Base-by-base conservation (phyloP, 2,113 vertebrate genomes). In the Vicugna pacos region DNA sequence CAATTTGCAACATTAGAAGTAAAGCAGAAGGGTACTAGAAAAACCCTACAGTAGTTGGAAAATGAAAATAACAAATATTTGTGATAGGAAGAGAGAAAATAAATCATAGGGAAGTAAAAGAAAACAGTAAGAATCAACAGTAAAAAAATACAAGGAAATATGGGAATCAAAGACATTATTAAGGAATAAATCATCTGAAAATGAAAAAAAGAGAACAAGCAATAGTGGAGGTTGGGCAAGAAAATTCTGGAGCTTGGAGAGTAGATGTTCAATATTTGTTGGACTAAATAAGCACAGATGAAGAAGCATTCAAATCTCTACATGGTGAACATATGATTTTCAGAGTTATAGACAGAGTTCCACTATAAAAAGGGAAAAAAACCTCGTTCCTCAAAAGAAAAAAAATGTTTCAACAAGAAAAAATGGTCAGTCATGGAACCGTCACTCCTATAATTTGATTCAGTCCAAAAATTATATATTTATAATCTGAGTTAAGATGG, bases 101-200 rank as follows among this genome's bases (percentile, higher is more conserved):
- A 80, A 75, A 58, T 58, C 3, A 0, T 58, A 76, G 35, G n/a
- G 15, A 95, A 93, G 0, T 69, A 0, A 54, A 75, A 96, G 0
- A 69, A 96, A 26, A 85, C 24, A 35, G 79, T 35, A 52, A 76
- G 77, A 64, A 52, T 12, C 28, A 75, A 20, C n/a, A 93, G 15
- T 52, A 76, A 94, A 13, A 35, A 91, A 86, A 93, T n/a, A 72
- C 48, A 84, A 38, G 10, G 54, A 87, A 50, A 72, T 64, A 30
- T 8, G 16, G 14, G 4, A 35, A 58, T 58, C 30, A 58, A 96
- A 91, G 32, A 80, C 70, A 65, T 14, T 42, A 35, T 76, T 62
- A 70, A 85, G 20, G n/a, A 32, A n/a, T n/a, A 32, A 89, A 24
- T 7, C 54, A 76, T 76, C 56, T 80, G 28, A 91, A 83, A 62